These are phyloP conservation scores for Aselliscus stoliczkanus DNA, from an alignment of 2,797 vertebrate genomes.

Conservation along the genomic window DNA sequence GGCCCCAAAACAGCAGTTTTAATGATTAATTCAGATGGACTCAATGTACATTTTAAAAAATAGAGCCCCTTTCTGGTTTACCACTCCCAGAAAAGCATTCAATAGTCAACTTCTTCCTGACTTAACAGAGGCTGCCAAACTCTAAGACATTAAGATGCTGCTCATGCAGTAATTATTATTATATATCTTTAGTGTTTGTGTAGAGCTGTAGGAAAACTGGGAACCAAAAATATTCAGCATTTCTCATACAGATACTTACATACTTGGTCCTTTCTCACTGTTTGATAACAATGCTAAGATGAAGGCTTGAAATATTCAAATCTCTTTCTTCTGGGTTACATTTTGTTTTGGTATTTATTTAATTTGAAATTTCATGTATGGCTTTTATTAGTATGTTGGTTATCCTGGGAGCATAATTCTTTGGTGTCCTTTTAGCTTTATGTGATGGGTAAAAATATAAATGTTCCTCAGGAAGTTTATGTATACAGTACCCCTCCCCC, in stretches of 20 bases:
- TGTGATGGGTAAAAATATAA: background rate
- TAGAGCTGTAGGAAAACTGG: background rate
- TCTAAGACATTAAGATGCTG: background rate
- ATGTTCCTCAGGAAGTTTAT: background rate
- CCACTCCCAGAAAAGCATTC: background rate
- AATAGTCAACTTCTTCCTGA: background rate
- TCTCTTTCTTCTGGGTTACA: background rate
- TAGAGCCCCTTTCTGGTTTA: background rate
- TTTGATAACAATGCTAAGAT: background rate
- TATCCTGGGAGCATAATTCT: background rate
- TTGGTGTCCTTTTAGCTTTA: background rate
- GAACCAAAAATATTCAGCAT: background rate
- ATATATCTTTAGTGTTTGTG: background rate
- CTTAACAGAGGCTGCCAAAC: background rate
- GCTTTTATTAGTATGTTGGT: background rate
- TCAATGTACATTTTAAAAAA: background rate
- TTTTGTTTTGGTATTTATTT: background rate
- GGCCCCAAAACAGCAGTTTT: background rate
- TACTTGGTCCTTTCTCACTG: background rate
- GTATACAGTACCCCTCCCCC: background rate
- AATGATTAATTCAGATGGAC: background rate
- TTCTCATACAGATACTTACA: background rate
- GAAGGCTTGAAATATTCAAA: background rate
- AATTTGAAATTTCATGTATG: conserved; percentile 3
- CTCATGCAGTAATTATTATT: background rate